Evolutionary conservation across 2,113 vertebrate genomes (phyloP), one percentile per base, ranked within the genome.

Genomic region (Oenanthe melanoleuca): DNA sequence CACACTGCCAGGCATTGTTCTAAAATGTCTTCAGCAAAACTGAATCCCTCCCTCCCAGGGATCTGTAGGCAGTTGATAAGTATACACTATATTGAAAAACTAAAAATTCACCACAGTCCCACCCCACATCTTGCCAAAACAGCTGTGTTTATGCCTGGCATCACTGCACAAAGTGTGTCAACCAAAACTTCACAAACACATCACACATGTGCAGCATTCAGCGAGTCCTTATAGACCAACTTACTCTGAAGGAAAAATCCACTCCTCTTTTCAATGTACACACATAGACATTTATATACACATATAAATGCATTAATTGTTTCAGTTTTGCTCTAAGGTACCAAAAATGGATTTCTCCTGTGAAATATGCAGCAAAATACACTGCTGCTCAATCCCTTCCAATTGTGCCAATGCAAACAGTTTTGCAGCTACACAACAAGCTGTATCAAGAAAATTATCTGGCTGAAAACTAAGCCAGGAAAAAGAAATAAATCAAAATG

Each of bases 71-170:
- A 84, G 63, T 55, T 86, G 70, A 77, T 88, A 90, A 4, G 66
- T 57, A 69, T 34, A 40, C 13, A 9, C 24, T 26, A 20, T 50
- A 84, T 45, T 59, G 37, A 3, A 31, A 78, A 85, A 82, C 82
- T 84, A 72, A 82, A 83, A 72, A 61, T 49, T 64, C 90, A 95
- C 47, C 82, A 67, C 53, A 90, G 69, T 63, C 45, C 47, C 38
- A 83, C 60, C 79, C 53, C 61, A 92, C 65, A 64, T 49, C 80
- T 67, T 84, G 79, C 88, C 72, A 61, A 95, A 95, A 88, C 95
- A 97, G 88, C 95, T 96, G 90, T 90, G 86, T 93, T 97, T 90
- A 90, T 75, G 79, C 64, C 92, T 83, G 72, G 92, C 72, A 94
- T 47, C 56, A 33, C 6, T 75, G 56, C 79, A 56, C 42, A 14